Conservation (phyloP, 2,797 vertebrate species). For the Vireo griseus region DNA sequence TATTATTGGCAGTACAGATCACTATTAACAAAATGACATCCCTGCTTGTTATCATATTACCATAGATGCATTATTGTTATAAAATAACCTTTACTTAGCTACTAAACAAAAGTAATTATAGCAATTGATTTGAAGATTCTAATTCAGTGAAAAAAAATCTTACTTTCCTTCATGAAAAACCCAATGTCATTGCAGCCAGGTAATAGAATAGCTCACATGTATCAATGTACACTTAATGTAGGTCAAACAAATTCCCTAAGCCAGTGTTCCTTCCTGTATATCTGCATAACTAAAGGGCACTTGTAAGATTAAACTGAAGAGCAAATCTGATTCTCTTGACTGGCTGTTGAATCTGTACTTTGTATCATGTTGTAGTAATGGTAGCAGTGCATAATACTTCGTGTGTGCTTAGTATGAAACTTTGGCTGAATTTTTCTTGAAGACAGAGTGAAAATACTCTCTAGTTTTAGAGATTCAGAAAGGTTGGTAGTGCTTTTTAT, state of each 20-base stretch:
- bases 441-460: background rate
- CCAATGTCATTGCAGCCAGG: background rate
- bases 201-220: background rate
- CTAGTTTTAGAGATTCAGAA: background rate
- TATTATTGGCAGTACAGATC: background rate
- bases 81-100: constrained; percentile 10
- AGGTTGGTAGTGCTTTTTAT: background rate
- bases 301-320: background rate
- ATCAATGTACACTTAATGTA: background rate
- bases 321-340: background rate
- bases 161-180: background rate
- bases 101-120: background rate
- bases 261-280: background rate
- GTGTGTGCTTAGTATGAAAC: background rate
- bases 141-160: constrained; percentile 4
- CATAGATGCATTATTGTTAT: background rate
- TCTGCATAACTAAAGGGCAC: background rate
- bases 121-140: background rate
- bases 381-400: background rate
- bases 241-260: background rate
- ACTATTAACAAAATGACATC: background rate
- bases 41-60: background rate
- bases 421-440: background rate
- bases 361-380: background rate
- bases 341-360: background rate